Conservation (phyloP, 2,113 vertebrate species). For the Pteropus alecto region DNA sequence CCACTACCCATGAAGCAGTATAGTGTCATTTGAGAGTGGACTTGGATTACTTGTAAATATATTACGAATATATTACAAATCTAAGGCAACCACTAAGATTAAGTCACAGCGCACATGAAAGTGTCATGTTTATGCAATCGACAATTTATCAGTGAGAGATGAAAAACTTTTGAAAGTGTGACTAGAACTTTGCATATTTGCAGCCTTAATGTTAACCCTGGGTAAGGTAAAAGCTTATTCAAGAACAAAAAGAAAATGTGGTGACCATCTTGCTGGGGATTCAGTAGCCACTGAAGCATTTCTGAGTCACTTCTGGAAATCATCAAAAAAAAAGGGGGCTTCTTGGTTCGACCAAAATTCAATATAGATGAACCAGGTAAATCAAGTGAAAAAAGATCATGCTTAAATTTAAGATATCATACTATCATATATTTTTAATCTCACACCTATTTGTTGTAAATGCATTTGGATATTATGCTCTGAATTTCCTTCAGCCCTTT, state of each 20-base stretch:
- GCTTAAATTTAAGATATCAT: neutral
- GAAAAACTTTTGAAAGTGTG: neutral
- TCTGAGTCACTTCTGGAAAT: neutral
- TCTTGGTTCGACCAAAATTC: neutral
- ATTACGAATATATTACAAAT: neutral
- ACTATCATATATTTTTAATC: neutral
- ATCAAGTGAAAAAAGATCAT: neutral
- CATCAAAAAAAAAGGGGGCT: neutral
- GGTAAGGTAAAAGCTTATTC: neutral
- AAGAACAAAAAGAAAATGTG: neutral
- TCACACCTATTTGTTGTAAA: neutral
- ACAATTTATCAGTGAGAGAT: neutral
- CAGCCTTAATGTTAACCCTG: neutral
- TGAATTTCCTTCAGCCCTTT: neutral
- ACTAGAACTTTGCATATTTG: neutral
- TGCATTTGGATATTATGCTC: neutral
- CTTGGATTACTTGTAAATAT: neutral
- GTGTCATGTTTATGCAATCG: neutral
- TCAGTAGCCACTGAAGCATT: neutral
- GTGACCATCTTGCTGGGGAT: neutral
- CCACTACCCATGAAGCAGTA: neutral
- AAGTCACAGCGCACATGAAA: neutral
- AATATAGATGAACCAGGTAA: neutral
- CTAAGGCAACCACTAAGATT: neutral
- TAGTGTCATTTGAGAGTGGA: neutral